These are phyloP conservation scores for Hozukius guyotensis DNA, from an alignment of 2,797 vertebrate species.

Conservation along the genomic window DNA sequence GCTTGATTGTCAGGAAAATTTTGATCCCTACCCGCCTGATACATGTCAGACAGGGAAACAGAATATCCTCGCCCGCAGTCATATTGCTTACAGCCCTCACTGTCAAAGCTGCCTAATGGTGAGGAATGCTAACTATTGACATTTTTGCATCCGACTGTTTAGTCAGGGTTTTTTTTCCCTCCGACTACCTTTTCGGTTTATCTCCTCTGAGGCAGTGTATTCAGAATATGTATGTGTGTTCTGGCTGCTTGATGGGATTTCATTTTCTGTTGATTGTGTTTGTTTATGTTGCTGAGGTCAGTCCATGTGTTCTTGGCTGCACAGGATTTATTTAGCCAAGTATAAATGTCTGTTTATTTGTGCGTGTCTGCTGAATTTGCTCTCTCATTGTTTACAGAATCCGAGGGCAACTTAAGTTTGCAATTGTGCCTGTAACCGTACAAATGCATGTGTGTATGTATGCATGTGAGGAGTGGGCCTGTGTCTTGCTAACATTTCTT, in stretches of 20 bases:
- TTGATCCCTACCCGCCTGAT: background rate
- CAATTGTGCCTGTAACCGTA: background rate
- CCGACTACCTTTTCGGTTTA: background rate
- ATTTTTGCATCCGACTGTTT: background rate
- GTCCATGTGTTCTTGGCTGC: slow-evolving; percentile 11
- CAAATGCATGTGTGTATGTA: background rate
- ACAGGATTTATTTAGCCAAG: slow-evolving; percentile 4
- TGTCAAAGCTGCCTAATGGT: background rate
- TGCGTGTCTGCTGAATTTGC: slow-evolving; percentile 17
- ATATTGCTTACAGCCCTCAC: background rate
- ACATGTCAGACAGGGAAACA: background rate
- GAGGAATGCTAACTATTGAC: background rate
- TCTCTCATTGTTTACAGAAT: slow-evolving; percentile 25
- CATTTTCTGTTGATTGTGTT: slow-evolving; percentile 26
- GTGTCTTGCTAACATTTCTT: background rate
- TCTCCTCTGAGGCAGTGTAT: background rate
- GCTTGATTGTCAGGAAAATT: slow-evolving; percentile 18
- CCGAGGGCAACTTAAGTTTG: slow-evolving; percentile 1
- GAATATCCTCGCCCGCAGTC: slow-evolving; percentile 6
- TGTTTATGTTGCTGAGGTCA: slow-evolving; percentile 29
- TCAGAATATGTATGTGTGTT: background rate
- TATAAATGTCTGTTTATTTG: slow-evolving; percentile 33
- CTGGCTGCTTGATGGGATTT: slow-evolving; percentile 29
- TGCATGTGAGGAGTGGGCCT: background rate
- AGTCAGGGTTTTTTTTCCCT: background rate